Evolutionary conservation across 2,888 invertebrate species (phyloP).

Genomic region (Thalpophila matura): DNA sequence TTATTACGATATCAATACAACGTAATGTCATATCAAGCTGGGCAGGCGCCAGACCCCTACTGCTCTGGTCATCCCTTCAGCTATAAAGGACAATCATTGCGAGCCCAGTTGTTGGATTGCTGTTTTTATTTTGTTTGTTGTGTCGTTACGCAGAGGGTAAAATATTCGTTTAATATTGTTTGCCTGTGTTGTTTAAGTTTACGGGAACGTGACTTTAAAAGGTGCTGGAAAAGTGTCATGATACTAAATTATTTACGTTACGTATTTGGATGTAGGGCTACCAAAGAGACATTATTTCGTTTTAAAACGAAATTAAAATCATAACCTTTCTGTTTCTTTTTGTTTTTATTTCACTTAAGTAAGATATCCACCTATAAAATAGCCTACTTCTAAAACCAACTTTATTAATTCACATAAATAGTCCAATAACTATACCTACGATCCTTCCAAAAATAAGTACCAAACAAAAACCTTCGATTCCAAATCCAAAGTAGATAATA

Average conservation of each 20-base stretch:
- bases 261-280: too few species aligned
- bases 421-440: too few species aligned
- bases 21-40: conserved; percentile 68
- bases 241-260: too few species aligned
- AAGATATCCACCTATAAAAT: not conserved
- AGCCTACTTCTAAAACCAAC: not conserved
- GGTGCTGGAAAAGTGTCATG: conserved; percentile 1
- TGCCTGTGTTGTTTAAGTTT: conserved; percentile 19
- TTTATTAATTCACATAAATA: not conserved
- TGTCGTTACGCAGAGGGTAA: conserved; percentile 56
- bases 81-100: conserved; percentile 70
- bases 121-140: conserved; percentile 74
- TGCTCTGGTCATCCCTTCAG: conserved; percentile 71
- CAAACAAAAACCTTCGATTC: conserved; percentile 6
- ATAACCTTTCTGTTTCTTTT: too few species aligned
- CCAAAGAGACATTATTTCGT: too few species aligned
- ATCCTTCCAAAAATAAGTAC: not conserved
- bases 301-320: too few species aligned
- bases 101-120: conserved; percentile 68
- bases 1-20: conserved; percentile 67
- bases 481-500: conserved; percentile 33
- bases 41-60: conserved; percentile 80
- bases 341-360: too few species aligned
- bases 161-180: conserved; percentile 55
- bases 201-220: conserved; percentile 5